phyloP scores from a whole-genome alignment of 1,140 invertebrate species.

The Drosophila pandora region DNA sequence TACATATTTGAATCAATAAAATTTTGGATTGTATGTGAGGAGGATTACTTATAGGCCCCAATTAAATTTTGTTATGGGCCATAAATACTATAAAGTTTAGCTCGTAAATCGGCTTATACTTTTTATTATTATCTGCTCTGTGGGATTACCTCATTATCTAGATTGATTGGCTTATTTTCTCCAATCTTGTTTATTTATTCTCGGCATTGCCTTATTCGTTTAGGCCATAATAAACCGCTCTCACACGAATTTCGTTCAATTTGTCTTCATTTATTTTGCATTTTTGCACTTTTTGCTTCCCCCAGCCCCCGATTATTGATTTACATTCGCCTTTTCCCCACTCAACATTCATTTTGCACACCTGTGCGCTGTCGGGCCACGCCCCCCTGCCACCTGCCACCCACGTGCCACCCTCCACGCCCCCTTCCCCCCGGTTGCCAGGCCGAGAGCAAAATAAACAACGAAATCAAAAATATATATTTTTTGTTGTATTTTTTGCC shows the following conservation, averaged over 20 bases:
- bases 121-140: not conserved
- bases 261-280: constrained; percentile 62
- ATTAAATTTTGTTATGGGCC: too few species aligned
- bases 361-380: constrained; percentile 47
- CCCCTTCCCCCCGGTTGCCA: constrained; percentile 28
- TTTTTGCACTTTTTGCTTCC: constrained; percentile 38
- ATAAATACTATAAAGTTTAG: too few species aligned
- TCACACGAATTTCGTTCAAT: constrained; percentile 36
- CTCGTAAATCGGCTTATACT: too few species aligned
- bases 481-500: constrained; percentile 39
- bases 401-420: not conserved
- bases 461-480: constrained; percentile 40
- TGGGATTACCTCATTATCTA: not conserved
- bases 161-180: constrained; percentile 1
- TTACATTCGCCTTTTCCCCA: constrained; percentile 52
- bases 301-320: constrained; percentile 49
- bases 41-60: constrained; percentile 6
- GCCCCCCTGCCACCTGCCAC: constrained; percentile 7
- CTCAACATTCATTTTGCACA: constrained; percentile 60
- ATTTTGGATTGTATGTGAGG: not conserved
- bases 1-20: constrained; percentile 50
- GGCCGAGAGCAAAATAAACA: constrained; percentile 44
- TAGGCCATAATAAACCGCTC: constrained; percentile 16
- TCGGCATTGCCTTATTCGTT: constrained; percentile 18
- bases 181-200: constrained; percentile 5